These are phyloP conservation scores for Labrus mixtus DNA, from an alignment of 2,113 vertebrate species.

Conservation along the genomic window DNA sequence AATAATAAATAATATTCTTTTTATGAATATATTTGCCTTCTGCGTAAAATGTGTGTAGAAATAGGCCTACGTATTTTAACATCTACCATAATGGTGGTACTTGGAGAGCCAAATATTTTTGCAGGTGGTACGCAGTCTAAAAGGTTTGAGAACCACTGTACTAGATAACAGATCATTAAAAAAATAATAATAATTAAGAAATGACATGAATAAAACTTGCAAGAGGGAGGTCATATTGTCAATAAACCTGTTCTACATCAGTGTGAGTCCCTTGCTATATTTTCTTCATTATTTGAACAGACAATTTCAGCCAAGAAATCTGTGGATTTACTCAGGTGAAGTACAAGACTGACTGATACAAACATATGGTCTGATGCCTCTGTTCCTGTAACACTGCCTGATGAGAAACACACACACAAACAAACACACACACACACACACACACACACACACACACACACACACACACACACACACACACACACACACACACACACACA, in stretches of 20 bases:
- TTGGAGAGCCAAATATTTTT: no score
- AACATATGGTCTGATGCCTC: constrained; percentile 39
- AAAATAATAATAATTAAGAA: no score
- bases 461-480: background rate
- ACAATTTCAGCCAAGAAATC: background rate
- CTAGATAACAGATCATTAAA: no score
- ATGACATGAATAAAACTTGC: no score
- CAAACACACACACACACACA: background rate
- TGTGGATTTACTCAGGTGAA: constrained; percentile 21
- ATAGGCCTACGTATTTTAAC: no score
- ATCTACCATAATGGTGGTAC: no score
- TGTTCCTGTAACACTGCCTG: constrained; percentile 28
- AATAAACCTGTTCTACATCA: background rate
- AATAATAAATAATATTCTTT: no score
- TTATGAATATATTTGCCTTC: no score
- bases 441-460: background rate
- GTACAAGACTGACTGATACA: constrained; percentile 8
- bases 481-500: background rate
- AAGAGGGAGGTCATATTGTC: no score
- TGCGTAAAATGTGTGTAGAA: no score
- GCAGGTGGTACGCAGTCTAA: no score
- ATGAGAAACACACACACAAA: constrained; percentile 47
- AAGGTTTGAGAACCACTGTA: no score
- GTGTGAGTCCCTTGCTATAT: background rate
- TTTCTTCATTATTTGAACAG: background rate